Conservation (phyloP, 2,797 vertebrate genomes). For the Platalea minor region DNA sequence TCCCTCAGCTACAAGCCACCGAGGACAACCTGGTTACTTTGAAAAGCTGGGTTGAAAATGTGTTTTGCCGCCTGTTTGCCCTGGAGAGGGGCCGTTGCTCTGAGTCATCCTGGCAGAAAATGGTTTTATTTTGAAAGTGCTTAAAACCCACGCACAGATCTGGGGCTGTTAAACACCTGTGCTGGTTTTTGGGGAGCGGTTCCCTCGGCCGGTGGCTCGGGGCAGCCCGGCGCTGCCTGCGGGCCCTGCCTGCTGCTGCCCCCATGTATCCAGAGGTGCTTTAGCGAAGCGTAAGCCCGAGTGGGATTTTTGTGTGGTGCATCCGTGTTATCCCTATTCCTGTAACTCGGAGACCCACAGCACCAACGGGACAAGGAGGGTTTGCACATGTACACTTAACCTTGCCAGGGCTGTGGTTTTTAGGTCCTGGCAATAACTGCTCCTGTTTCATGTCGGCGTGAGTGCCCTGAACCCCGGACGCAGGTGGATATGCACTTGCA, state of each 20-base stretch:
- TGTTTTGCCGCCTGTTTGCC: neutral
- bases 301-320: neutral
- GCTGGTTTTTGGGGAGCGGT: neutral
- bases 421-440: neutral
- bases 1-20: neutral
- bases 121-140: neutral
- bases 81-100: neutral
- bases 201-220: accelerated
- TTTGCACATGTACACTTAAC: neutral
- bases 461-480: too few relatives aligned
- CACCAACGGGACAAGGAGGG: neutral
- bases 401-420: neutral
- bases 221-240: neutral
- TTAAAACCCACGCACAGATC: neutral
- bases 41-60: neutral
- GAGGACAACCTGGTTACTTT: neutral
- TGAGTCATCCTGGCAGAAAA: neutral
- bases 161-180: neutral
- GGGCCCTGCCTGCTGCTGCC: neutral
- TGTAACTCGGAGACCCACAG: neutral
- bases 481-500: accelerated
- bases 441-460: accelerated
- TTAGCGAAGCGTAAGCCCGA: neutral
- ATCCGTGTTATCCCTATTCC: neutral
- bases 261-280: neutral